These are phyloP conservation scores for Triplophysa dalaica DNA, from an alignment of 2,113 vertebrate species.

Conservation along the genomic window DNA sequence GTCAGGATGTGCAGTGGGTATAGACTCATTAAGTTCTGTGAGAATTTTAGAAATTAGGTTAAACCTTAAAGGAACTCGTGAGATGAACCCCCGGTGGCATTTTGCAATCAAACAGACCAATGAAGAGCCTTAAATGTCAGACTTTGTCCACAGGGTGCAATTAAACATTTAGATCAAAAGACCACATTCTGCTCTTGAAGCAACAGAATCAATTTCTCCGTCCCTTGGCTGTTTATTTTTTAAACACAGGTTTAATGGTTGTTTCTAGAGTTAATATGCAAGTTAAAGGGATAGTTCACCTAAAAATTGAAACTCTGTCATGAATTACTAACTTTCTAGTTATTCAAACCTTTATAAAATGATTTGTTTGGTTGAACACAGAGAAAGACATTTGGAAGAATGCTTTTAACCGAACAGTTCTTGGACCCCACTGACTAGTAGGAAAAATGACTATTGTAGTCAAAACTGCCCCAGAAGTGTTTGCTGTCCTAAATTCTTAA, in stretches of 20 bases:
- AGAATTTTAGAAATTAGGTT: slow-evolving; percentile 36
- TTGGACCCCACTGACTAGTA: too few species aligned
- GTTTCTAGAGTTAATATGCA: slow-evolving; percentile 20
- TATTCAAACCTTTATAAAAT: too few species aligned
- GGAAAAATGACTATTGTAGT: too few species aligned
- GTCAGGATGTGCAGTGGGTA: slow-evolving; percentile 21
- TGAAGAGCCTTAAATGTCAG: slow-evolving; percentile 45
- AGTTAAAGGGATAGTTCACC: not conserved
- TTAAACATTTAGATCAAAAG: slow-evolving; percentile 49
- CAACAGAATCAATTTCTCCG: slow-evolving; percentile 33
- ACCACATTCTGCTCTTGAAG: slow-evolving; percentile 29
- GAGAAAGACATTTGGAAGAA: too few species aligned
- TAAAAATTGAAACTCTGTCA: too few species aligned
- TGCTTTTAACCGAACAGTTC: too few species aligned
- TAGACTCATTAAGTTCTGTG: slow-evolving; percentile 32
- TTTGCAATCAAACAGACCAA: slow-evolving; percentile 48
- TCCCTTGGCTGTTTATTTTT: slow-evolving; percentile 41
- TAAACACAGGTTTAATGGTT: slow-evolving; percentile 11
- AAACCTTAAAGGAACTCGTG: slow-evolving; percentile 29
- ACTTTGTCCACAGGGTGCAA: slow-evolving; percentile 47
- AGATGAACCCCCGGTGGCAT: slow-evolving; percentile 39
- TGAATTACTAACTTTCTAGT: too few species aligned
- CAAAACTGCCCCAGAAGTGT: too few species aligned
- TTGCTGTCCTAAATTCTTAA: too few species aligned
- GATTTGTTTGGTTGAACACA: too few species aligned